Base-by-base conservation (phyloP, 2,797 vertebrate species). In the Clarias laeviceps region DNA sequence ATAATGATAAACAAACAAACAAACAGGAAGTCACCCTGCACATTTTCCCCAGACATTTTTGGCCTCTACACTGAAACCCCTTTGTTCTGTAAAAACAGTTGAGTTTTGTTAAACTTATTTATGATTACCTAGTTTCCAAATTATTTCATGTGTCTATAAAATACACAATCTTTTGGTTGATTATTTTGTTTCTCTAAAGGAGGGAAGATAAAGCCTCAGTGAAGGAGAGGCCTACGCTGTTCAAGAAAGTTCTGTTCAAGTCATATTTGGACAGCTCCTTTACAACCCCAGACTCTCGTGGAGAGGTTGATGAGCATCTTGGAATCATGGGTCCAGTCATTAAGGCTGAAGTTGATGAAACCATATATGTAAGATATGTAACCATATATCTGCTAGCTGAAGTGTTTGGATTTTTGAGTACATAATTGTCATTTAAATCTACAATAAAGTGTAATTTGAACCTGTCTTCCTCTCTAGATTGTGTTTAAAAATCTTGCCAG, bases 311-410 rank as follows among this genome's bases (percentile, higher is more conserved):
- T 18, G 96, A 99, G 85, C 98, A 99, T 83, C 95, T 99, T 2
- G 98, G 98, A 66, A 96, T 99, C 90, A 95, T 99, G 62, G 98
- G 98, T 5, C 98, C 98, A 0, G 78, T 99, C 69, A 97, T 99
- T 84, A 96, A 95, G 90, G 97, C 97, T 2, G 97, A 99, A 91
- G 96, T 99, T 85, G 96, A 94, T 0, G 96, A 99, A 83, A 97
- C 94, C 73, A 97, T 87, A 74, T 87, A 84, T 84, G 86, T 87
- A 87, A 87, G 61, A 61, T 2, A 94, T 0, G 96, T 99, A 83
- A 97, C 94, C 73, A 97, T 87, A 74, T 87, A 84, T 73, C 14
- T 57, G 66, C n/a, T 79, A 32, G 54, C 1, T 66, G 18, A 66
- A 50, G 2, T 54, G 40, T 15, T 80, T 50, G 64, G 15, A 22